Evolutionary conservation across 1,140 invertebrate species (phyloP), one percentile per base, ranked within the genome.

Genomic region (Drosophila carrolli): DNA sequence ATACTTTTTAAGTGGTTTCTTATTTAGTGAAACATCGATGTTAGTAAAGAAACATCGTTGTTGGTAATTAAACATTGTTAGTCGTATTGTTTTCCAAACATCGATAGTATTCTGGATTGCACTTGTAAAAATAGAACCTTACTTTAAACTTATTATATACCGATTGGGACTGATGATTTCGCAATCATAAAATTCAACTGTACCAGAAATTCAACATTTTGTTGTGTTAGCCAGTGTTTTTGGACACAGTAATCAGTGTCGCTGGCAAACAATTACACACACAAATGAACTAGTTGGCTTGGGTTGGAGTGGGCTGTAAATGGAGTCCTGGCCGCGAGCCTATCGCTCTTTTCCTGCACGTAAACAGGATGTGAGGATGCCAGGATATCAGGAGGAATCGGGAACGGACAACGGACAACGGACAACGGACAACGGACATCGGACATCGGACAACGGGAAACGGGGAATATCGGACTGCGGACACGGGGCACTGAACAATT

Each of bases 211-310:
- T 3, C 3, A 23, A 23, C 23, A 23, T 23, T 23, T 23, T 23
- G 23, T 23, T 19, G 16, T 51, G 50, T 37, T 8, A 1, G 4
- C 14, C 7, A 37, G 32, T 47, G 29, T 65, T 77, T 71, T 86
- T 65, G 71, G 63, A 53, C 75, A 66, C 59, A 63, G 79, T 81
- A 86, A 86, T 86, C 82, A 82, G 78, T 70, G 72, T 50, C n/a
- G 59, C 38, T 48, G 72, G 43, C 59, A 75, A 48, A 63, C 82
- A 84, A 81, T 81, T 77, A 86, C 73, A 74, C 78, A 84, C 62
- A 77, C 62, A 84, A 61, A 78, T 77, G 65, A 65, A 55, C 63
- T 19, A 29, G 38, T 23, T 10, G 40, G 37, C 9, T 19, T 11
- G 7, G 2, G 27, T 11, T 3, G 5, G 29, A 32, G 29, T 32